Evolutionary conservation across 2,888 invertebrate genomes (phyloP).

Genomic region (Hydrotaea diabolus): DNA sequence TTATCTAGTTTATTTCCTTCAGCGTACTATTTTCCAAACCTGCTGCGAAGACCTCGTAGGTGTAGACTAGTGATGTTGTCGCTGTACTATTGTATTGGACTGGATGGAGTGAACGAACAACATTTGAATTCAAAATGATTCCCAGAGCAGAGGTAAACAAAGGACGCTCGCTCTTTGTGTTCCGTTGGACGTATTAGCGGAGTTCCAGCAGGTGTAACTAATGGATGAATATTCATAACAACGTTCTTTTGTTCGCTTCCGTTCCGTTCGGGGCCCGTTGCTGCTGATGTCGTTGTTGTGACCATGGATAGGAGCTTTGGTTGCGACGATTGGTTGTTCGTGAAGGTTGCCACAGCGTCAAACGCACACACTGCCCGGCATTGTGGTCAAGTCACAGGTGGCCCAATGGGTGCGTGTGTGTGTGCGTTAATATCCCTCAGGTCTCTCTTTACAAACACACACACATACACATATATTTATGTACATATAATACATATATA

Average conservation of each 20-base stretch:
- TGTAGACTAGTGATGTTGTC: not conserved
- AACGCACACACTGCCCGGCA: not conserved
- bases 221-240: constrained; percentile 40
- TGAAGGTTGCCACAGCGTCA: not conserved
- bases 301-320: not conserved
- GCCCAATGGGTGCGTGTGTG: not conserved
- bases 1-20: too few relatives aligned
- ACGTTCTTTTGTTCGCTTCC: constrained; percentile 4
- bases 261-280: not conserved
- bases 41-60: not conserved
- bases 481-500: not conserved
- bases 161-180: constrained; percentile 1
- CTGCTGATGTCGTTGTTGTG: not conserved
- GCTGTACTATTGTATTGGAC: not conserved
- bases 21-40: too few relatives aligned
- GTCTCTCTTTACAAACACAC: not conserved
- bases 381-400: constrained; percentile 29
- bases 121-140: constrained; percentile 18
- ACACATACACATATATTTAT: not conserved
- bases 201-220: constrained; percentile 30
- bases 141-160: not conserved
- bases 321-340: not conserved
- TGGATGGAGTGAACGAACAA: not conserved
- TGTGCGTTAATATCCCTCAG: not conserved
- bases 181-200: not conserved